A percentile compares a stretch with the other conserved stretches of the same genome.
Conservation (phyloP, 2,888 invertebrate species). For the Galeopsomyia nigrocyanea region DNA sequence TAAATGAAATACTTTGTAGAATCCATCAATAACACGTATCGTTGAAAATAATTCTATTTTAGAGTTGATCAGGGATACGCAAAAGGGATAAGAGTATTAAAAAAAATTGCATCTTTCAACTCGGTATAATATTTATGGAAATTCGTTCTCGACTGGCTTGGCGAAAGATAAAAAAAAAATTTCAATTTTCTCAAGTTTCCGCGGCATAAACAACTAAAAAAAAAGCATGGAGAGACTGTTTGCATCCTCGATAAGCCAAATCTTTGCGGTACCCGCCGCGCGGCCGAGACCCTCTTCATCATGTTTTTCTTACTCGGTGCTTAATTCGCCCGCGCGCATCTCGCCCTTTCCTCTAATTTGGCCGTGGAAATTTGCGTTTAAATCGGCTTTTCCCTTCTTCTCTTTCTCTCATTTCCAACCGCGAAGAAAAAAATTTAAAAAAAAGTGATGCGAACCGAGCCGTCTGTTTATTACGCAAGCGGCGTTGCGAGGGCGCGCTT, state of each 20-base stretch:
- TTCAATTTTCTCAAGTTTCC: too few species aligned
- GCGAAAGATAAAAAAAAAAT: too few species aligned
- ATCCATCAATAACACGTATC: too few species aligned
- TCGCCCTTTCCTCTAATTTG: not conserved
- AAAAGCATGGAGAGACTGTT: conserved; percentile 1
- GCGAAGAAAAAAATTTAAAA: not conserved
- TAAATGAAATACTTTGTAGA: too few species aligned
- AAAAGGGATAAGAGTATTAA: too few species aligned
- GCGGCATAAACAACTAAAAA: not conserved
- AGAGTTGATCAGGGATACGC: too few species aligned
- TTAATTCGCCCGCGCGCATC: too few species aligned
- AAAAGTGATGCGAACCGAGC: conserved; percentile 12
- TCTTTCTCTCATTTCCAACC: not conserved
- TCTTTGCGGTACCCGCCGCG: not conserved
- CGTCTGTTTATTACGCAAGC: conserved; percentile 28
- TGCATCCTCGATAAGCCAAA: conserved; percentile 14
- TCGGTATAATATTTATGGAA: too few species aligned
- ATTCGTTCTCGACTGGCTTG: too few species aligned
- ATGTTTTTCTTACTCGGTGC: not conserved
- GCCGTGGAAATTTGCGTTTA: conserved; percentile 23
- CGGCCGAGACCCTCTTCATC: not conserved
- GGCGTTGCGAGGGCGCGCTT: conserved; percentile 20
- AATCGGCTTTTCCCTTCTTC: conserved; percentile 5
- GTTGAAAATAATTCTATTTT: too few species aligned
- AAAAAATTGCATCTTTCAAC: too few species aligned